Percentiles rank a stretch among this genome's conserved stretches.
Evolutionary conservation across 2,888 invertebrate species (phyloP).

Genomic region (Tetropium fuscum): DNA sequence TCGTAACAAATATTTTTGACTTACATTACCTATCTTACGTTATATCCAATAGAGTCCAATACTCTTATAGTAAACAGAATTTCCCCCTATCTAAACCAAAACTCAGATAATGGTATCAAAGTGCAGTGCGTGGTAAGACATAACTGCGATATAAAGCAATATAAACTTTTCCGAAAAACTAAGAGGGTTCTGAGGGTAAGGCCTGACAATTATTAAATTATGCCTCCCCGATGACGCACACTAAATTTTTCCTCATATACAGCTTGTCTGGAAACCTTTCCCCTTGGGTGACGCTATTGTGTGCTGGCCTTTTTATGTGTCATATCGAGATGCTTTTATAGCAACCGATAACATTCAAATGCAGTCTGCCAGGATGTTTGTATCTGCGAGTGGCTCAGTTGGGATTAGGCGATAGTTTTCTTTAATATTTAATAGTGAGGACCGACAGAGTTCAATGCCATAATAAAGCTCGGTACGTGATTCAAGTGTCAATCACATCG

Average conservation of each 20-base stretch:
- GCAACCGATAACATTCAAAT: slow-evolving; percentile 8
- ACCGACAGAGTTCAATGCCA: slow-evolving; percentile 11
- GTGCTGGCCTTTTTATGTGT: neutral
- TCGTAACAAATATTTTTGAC: too few relatives aligned
- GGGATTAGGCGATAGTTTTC: slow-evolving; percentile 25
- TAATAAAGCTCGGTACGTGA: slow-evolving; percentile 14
- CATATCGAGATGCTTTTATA: slow-evolving; percentile 16
- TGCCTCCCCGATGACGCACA: slow-evolving; percentile 1
- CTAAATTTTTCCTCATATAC: neutral
- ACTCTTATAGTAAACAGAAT: too few relatives aligned
- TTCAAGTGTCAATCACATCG: slow-evolving; percentile 23
- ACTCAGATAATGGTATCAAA: too few relatives aligned
- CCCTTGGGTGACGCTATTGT: neutral
- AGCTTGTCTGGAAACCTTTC: neutral
- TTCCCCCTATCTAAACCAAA: too few relatives aligned
- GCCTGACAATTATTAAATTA: slow-evolving; percentile 5
- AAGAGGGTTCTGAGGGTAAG: neutral
- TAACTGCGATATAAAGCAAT: neutral
- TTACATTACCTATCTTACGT: too few relatives aligned
- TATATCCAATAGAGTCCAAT: too few relatives aligned
- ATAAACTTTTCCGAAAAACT: neutral
- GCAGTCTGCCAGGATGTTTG: slow-evolving; percentile 10
- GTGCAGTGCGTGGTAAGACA: neutral
- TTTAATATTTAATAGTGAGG: slow-evolving; percentile 19
- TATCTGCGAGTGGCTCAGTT: slow-evolving; percentile 14